Base-by-base conservation (phyloP, 2,888 invertebrate genomes). In the Apamea sordens region DNA sequence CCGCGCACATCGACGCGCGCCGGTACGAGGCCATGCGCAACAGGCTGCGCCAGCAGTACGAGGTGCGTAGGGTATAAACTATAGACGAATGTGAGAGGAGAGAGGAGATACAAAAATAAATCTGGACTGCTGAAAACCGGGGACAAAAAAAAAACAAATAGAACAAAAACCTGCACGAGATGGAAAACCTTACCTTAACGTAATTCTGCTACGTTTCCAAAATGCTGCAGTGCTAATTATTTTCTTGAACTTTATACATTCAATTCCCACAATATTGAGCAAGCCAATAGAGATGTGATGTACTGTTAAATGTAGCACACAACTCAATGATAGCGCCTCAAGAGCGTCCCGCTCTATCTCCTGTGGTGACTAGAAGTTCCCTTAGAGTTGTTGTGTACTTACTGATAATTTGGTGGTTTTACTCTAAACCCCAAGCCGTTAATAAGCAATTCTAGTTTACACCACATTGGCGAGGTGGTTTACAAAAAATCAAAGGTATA, bases 11-110 rank as follows among this genome's bases (percentile, higher is more conserved):
- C 92, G 98, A 98, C 76, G 98, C 98, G 86, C 98, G 98, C 76
- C 97, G 98, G 88, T 99, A 99, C 96, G 97, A 98, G 90, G 98
- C 98, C 83, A 98, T 99, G 95, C 98, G 99, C 76, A 98, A 99
- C 94, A 98, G 98, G 90, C 98, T 99, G 75, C 98, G 99, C 59
- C 98, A 98, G 88, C 98, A 98, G 94, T 99, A 99, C 94, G 93
- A 95, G 90, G 96, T 95, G 72, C 0, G 78, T 78, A 53, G 2
- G 7, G 6, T 6, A 28, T 13, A 11, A 1, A 28, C 0, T 4
- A 18, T 10, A 28, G 28, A 32, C 32, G 32, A 32, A 32, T 32
- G 1, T 32, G 32, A 32, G 32, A 32, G 32, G 32, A 21, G 21
- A 28, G 53, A 18, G 4, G 3, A 69, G 28, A 15, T n/a, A 59